Percentiles rank a stretch among this genome's conserved stretches.
phyloP scores from a whole-genome alignment of 64 coral and sea anemone genomes.

The Montipora sp. region DNA sequence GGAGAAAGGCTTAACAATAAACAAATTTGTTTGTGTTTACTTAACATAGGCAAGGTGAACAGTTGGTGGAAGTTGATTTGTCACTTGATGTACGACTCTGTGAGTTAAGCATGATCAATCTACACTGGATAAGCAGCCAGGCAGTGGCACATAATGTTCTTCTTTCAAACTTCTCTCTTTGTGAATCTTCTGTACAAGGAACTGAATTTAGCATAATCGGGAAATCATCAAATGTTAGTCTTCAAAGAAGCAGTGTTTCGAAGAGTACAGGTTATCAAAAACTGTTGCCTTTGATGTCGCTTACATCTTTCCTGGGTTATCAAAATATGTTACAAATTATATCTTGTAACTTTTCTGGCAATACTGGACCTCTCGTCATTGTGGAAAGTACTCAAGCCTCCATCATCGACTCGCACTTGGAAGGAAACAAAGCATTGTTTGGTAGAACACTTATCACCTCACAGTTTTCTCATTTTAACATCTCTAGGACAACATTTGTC shows the following conservation, averaged over 20 bases:
- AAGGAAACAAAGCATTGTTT: neutral
- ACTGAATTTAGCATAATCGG: slow-evolving; percentile 3
- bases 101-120: neutral
- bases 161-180: neutral
- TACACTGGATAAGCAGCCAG: neutral
- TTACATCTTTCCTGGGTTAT: neutral
- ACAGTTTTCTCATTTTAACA: slow-evolving; percentile 12
- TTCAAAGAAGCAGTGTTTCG: slow-evolving; percentile 1
- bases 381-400: neutral
- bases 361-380: neutral
- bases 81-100: slow-evolving; percentile 13
- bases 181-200: neutral
- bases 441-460: neutral
- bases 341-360: neutral
- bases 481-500: neutral
- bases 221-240: slow-evolving; percentile 18
- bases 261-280: slow-evolving; percentile 12
- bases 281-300: neutral
- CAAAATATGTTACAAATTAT: neutral
- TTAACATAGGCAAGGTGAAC: neutral
- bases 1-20: neutral
- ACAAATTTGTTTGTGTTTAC: neutral
- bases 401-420: neutral
- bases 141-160: neutral
- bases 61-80: slow-evolving; percentile 3